Percentiles rank a stretch among this genome's conserved stretches.
Conservation (phyloP, 2,888 invertebrate genomes). For the Cerceris rybyensis region DNA sequence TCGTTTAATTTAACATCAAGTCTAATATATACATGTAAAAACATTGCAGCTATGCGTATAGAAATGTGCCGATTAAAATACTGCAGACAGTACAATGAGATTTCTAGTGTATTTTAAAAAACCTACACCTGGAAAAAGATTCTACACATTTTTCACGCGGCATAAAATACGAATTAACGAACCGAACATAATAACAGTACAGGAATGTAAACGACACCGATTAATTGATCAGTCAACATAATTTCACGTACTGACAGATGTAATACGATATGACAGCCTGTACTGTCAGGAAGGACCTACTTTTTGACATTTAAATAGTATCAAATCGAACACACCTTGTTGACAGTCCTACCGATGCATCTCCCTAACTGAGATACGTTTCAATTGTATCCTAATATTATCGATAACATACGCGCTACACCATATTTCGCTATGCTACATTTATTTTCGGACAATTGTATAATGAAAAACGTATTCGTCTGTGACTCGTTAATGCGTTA, state of each 20-base stretch:
- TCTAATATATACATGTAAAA: background rate
- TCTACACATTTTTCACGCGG: background rate
- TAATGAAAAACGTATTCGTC: background rate
- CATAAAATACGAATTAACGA: conserved; percentile 12
- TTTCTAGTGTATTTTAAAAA: too few relatives aligned
- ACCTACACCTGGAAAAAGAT: conserved; percentile 10
- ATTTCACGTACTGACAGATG: background rate
- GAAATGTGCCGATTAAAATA: background rate
- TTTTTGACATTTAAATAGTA: conserved; percentile 28
- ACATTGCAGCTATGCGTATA: conserved; percentile 4
- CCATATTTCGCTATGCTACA: background rate
- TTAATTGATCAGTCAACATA: conserved; percentile 11
- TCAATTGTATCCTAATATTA: conserved; percentile 20
- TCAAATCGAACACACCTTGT: conserved; percentile 48
- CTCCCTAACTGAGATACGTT: conserved; percentile 11
- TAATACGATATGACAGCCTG: background rate
- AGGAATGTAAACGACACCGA: conserved; percentile 10
- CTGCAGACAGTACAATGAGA: background rate
- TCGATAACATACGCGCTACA: background rate
- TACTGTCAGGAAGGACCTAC: background rate
- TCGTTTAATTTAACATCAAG: conserved; percentile 42
- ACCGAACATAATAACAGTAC: conserved; percentile 9
- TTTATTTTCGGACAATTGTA: background rate
- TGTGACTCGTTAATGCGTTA: background rate
- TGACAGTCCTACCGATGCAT: conserved; percentile 49